Evolutionary conservation across 2,888 invertebrate species (phyloP), one percentile per base, ranked within the genome.

Genomic region (Xanthorhoe designata): DNA sequence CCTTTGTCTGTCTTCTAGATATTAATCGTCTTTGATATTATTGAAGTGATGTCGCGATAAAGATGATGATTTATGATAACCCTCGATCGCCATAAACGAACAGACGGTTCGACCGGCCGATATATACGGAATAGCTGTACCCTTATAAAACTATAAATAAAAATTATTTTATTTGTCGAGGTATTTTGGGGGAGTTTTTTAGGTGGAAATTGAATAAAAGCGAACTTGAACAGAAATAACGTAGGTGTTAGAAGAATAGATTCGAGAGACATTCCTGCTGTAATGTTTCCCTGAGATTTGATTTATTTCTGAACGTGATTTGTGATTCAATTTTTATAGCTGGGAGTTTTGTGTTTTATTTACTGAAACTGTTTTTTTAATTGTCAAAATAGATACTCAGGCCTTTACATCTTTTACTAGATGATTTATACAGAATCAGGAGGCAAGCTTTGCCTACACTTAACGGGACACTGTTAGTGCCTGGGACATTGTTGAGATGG

Each of bases 61-160:
- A 77, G 75, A 73, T 73, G 71, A 75, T 80, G 84, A 85, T 84
- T 84, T 83, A 84, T 76, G 81, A 74, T 75, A 74, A 76, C 72
- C 76, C 76, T 72, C 70, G 70, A 76, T 69, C 69, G 76, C 74
- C 72, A 75, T 82, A 82, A 82, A 74, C 73, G 72, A 73, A 72
- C 75, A 71, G 72, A 67, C 66, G 70, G 64, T 58, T 60, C 66
- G 50, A 56, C 71, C 71, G 69, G 56, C 64, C 69, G 42, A 68
- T 69, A 73, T 75, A 75, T 72, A 70, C 70, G 70, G 68, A 64
- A 67, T 47, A 60, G 63, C 60, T 61, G 58, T 65, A 71, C 71
- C 73, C 71, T 70, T 70, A 71, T 71, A 73, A 73, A 71, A 73
- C 73, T 68, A 68, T 68, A 68, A 68, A 68, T 68, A 68, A 58